These are phyloP conservation scores for Pollenia griseotomentosa DNA, from an alignment of 2,888 invertebrate species.

Conservation along the genomic window DNA sequence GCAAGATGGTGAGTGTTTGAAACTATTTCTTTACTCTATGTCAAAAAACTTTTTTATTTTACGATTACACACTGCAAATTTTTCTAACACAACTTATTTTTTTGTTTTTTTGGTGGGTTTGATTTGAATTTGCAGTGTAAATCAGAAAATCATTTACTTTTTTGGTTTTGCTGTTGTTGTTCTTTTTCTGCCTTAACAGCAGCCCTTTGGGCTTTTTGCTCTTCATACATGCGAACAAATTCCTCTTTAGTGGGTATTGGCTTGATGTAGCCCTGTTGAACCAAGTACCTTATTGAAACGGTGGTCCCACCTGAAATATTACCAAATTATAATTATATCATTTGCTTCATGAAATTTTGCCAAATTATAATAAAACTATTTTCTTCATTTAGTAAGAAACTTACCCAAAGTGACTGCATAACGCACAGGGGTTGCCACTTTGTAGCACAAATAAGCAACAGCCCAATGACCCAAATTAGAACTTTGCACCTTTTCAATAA, in stretches of 20 bases:
- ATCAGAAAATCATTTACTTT: constrained; percentile 61
- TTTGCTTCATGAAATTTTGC: not conserved
- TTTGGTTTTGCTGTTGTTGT: constrained; percentile 41
- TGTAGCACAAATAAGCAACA: constrained; percentile 95
- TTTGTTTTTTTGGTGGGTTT: constrained; percentile 5
- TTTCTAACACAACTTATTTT: not conserved
- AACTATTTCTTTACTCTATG: constrained; percentile 10
- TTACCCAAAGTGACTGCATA: constrained; percentile 96
- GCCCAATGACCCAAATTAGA: constrained; percentile 95
- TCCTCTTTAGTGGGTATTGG: constrained; percentile 90
- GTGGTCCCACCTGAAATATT: constrained; percentile 91
- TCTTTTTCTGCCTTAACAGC: constrained; percentile 75
- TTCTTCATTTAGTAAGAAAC: constrained; percentile 40
- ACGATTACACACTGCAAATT: constrained; percentile 34
- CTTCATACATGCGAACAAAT: constrained; percentile 87
- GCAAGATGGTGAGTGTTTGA: not conserved
- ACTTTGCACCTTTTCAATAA: constrained; percentile 90
- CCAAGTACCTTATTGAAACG: constrained; percentile 91
- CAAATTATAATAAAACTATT: not conserved
- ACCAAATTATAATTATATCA: not conserved
- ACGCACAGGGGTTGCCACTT: constrained; percentile 94
- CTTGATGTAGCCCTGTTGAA: constrained; percentile 91
- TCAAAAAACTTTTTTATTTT: not conserved
- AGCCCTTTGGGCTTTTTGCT: constrained; percentile 82
- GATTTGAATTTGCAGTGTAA: constrained; percentile 64